These are phyloP conservation scores for Laterallus jamaicensis DNA, from an alignment of 2,113 vertebrate genomes.

Conservation along the genomic window DNA sequence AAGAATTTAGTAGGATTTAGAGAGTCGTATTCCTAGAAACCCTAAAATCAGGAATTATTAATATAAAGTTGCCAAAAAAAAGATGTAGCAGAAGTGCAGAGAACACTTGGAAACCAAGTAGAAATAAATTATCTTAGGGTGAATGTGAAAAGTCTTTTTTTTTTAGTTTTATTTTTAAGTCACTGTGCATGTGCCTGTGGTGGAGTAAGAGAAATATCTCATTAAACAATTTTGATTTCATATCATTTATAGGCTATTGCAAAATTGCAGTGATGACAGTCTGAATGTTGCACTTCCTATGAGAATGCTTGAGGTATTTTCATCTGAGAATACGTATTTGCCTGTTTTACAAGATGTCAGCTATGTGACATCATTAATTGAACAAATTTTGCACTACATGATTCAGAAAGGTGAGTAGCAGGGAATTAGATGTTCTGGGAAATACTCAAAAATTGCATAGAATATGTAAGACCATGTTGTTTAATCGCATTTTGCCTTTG, in stretches of 20 bases:
- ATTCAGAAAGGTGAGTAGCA: constrained; percentile 90
- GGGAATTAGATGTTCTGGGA: background rate
- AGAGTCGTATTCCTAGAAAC: background rate
- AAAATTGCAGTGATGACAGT: constrained; percentile 85
- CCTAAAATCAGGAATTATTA: background rate
- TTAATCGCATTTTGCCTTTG: background rate
- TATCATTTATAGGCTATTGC: constrained; percentile 81
- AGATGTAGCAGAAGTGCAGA: background rate
- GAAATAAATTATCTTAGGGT: background rate
- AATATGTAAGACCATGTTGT: background rate
- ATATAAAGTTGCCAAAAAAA: background rate
- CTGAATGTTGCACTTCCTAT: constrained; percentile 95
- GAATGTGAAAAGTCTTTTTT: background rate
- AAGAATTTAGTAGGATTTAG: background rate
- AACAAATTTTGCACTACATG: constrained; percentile 99
- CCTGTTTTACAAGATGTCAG: constrained; percentile 85
- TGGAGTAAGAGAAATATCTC: background rate
- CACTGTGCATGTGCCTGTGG: background rate
- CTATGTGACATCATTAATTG: constrained; percentile 87
- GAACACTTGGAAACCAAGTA: background rate
- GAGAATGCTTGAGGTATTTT: constrained; percentile 97
- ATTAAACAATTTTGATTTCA: background rate
- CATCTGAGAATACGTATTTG: constrained; percentile 90
- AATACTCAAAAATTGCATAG: background rate
- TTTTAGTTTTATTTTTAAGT: background rate